These are phyloP conservation scores for Sardina pilchardus DNA, from an alignment of 2,113 vertebrate genomes.

Conservation along the genomic window DNA sequence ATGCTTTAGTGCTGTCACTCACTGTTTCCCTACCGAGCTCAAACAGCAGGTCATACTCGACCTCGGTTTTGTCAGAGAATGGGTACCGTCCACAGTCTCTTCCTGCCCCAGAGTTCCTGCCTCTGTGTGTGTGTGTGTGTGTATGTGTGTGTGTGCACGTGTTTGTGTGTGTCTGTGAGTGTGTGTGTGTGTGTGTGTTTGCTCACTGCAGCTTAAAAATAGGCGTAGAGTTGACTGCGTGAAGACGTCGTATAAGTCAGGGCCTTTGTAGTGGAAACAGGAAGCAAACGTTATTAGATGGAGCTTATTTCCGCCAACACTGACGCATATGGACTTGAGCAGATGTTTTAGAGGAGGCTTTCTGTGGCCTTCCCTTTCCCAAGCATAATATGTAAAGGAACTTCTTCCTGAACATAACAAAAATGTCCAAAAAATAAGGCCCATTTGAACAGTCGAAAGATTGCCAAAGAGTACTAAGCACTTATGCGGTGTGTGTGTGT, in stretches of 20 bases:
- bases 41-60: constrained; percentile 25
- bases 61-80: constrained; percentile 28
- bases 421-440: background rate
- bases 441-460: background rate
- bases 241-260: constrained; percentile 27
- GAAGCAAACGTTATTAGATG: constrained; percentile 41
- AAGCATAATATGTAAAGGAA: constrained; percentile 1
- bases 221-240: constrained; percentile 43
- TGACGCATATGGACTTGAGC: background rate
- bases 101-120: constrained; percentile 54
- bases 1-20: constrained; percentile 35
- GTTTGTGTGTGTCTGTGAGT: too few relatives aligned
- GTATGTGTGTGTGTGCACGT: constrained; percentile 32
- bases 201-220: constrained; percentile 44
- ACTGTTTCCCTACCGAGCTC: constrained; percentile 36
- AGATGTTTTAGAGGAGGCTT: background rate
- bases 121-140: constrained; percentile 34
- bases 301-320: constrained; percentile 46
- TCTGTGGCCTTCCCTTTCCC: background rate
- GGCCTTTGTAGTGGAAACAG: constrained; percentile 31
- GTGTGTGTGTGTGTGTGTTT: constrained; percentile 37
- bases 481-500: constrained; percentile 5
- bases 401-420: background rate
- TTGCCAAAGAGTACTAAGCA: background rate
- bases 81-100: constrained; percentile 23